These are phyloP conservation scores for Chelon auratus DNA, from an alignment of 2,797 vertebrate genomes.

Conservation along the genomic window DNA sequence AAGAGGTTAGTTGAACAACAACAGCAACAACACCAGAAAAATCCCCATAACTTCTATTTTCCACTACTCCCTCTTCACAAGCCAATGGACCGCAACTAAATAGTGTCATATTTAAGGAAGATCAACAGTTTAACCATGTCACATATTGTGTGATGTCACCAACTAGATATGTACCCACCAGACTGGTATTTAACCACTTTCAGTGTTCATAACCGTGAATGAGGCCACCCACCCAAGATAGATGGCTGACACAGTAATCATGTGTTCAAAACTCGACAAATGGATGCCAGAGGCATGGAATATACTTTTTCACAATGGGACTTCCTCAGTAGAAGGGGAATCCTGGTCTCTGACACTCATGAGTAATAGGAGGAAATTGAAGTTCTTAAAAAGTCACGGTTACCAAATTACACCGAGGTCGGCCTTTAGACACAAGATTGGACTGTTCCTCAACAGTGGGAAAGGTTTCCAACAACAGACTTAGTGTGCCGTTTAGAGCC, in stretches of 20 bases:
- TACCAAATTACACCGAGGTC: constrained; percentile 41
- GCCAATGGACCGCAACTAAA: not conserved
- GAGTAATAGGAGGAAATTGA: constrained; percentile 39
- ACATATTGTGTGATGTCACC: constrained; percentile 8
- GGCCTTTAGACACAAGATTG: constrained; percentile 22
- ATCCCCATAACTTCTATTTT: no score
- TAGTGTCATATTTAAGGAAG: not conserved
- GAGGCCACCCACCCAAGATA: constrained; percentile 43
- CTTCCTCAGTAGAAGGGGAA: constrained; percentile 53
- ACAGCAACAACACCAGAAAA: no score
- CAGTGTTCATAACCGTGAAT: constrained; percentile 5
- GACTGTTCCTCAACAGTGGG: constrained; percentile 28
- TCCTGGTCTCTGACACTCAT: constrained; percentile 40
- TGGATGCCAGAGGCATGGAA: constrained; percentile 10
- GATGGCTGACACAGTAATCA: constrained; percentile 25
- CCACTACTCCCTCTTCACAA: not conserved
- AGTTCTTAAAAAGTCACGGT: constrained; percentile 25
- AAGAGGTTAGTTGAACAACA: constrained; percentile 82
- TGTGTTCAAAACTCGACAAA: constrained; percentile 17
- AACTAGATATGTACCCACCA: not conserved
- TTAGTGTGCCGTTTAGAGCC: constrained; percentile 46
- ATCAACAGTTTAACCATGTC: not conserved
- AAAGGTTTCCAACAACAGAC: constrained; percentile 51
- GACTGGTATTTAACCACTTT: constrained; percentile 8
- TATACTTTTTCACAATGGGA: constrained; percentile 56